Evolutionary conservation across 2,113 vertebrate species (phyloP).

Genomic region (Trichomycterus rosablanca): DNA sequence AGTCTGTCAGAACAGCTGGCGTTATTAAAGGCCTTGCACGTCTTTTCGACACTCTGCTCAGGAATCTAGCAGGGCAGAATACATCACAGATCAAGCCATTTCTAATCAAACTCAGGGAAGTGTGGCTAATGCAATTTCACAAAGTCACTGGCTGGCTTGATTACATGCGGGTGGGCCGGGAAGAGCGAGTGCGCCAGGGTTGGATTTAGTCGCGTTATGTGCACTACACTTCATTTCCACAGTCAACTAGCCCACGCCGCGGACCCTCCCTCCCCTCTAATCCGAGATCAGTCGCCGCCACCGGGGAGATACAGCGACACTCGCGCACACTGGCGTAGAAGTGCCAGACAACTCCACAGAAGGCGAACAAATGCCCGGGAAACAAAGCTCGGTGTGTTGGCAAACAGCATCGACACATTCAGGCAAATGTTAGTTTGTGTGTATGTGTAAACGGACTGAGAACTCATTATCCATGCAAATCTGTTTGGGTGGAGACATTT

Average conservation of each 20-base stretch:
- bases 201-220: conserved; percentile 59
- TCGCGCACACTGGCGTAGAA: not conserved
- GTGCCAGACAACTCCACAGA: not conserved
- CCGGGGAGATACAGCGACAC: conserved; percentile 18
- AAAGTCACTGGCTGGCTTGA: conserved; percentile 75
- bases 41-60: conserved; percentile 40
- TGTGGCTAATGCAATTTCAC: conserved; percentile 81
- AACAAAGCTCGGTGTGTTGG: not conserved
- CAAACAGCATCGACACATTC: conserved; percentile 23
- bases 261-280: conserved; percentile 47
- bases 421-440: not conserved
- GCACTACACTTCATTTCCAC: conserved; percentile 39
- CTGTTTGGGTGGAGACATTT: not conserved
- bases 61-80: conserved; percentile 54
- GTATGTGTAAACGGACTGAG: not conserved
- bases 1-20: conserved; percentile 40
- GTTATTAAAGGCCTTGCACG: conserved; percentile 56
- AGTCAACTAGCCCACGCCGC: conserved; percentile 28
- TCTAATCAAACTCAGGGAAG: conserved; percentile 73
- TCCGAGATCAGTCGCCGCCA: conserved; percentile 57
- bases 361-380: not conserved
- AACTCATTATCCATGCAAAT: not conserved
- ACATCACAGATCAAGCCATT: conserved; percentile 68
- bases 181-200: conserved; percentile 44
- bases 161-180: conserved; percentile 60